Percentiles rank a stretch among this genome's conserved stretches.
These are phyloP conservation scores for Rhingia rostrata DNA, from an alignment of 2,888 invertebrate genomes.

Conservation along the genomic window DNA sequence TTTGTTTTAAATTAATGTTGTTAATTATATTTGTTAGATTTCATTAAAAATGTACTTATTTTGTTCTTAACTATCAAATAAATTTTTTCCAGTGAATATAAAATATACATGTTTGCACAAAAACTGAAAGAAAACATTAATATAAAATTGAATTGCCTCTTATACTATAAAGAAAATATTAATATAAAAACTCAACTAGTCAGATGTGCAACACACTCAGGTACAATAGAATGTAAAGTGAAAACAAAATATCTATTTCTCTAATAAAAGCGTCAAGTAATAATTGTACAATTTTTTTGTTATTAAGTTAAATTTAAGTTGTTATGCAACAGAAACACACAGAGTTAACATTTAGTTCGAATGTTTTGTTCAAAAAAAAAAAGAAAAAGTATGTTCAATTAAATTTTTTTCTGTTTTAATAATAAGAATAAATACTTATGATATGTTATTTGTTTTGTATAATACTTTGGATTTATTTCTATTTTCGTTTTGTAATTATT, in stretches of 20 bases:
- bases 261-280: slow-evolving; percentile 27
- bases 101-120: slow-evolving; percentile 51
- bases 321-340: slow-evolving; percentile 59
- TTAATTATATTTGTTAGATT: slow-evolving; percentile 62
- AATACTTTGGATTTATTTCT: slow-evolving; percentile 41
- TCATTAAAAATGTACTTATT: slow-evolving; percentile 65
- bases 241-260: slow-evolving; percentile 47
- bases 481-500: slow-evolving; percentile 45
- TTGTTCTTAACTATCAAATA: slow-evolving; percentile 37
- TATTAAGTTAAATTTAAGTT: slow-evolving; percentile 56
- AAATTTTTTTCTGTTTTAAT: slow-evolving; percentile 23
- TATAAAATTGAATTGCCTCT: slow-evolving; percentile 39
- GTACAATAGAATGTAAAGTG: slow-evolving; percentile 76
- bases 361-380: slow-evolving; percentile 22
- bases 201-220: slow-evolving; percentile 78
- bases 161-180: slow-evolving; percentile 58
- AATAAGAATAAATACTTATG: slow-evolving; percentile 9
- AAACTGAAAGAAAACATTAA: slow-evolving; percentile 39
- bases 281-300: slow-evolving; percentile 62
- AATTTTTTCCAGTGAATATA: slow-evolving; percentile 43
- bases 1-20: slow-evolving; percentile 57
- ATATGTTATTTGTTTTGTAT: slow-evolving; percentile 34
- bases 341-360: slow-evolving; percentile 23
- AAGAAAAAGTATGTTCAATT: slow-evolving; percentile 1
- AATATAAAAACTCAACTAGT: slow-evolving; percentile 76